A percentile compares a stretch with the other conserved stretches of the same genome.
phyloP scores from a whole-genome alignment of 2,113 vertebrate genomes.

The Lepisosteus osseus region DNA sequence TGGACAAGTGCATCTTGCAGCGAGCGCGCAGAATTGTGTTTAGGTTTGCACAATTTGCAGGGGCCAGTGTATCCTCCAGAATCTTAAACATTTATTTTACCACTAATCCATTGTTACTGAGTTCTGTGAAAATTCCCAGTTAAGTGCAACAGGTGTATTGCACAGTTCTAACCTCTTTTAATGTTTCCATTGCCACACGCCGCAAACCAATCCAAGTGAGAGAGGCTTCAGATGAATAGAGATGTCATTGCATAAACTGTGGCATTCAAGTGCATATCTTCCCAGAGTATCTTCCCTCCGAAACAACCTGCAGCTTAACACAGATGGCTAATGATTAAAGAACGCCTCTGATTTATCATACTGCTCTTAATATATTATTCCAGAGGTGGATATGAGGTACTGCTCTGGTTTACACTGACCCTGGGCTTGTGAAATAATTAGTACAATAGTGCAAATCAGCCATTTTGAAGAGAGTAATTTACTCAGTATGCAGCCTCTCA shows the following conservation, averaged over 20 bases:
- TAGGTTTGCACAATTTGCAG: no score
- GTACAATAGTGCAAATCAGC: constrained; percentile 81
- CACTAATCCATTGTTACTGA: no score
- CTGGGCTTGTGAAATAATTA: constrained; percentile 81
- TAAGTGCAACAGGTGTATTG: neutral
- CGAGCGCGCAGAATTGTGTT: no score
- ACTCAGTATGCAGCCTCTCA: constrained; percentile 71
- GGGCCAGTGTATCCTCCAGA: no score
- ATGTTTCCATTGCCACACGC: neutral
- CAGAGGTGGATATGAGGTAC: constrained; percentile 46
- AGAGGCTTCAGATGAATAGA: neutral
- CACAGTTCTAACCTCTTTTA: neutral
- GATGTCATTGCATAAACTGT: constrained; percentile 8
- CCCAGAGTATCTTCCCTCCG: constrained; percentile 5
- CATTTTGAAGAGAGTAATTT: constrained; percentile 81
- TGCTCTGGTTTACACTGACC: constrained; percentile 62
- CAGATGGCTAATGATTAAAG: constrained; percentile 22
- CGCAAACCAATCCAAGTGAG: neutral
- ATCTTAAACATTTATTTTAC: no score
- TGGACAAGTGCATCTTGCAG: no score
- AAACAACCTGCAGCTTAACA: constrained; percentile 17
- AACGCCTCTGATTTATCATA: constrained; percentile 31
- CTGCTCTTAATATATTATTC: constrained; percentile 32
- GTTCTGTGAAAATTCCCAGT: neutral
- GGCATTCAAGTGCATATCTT: neutral